Percentiles rank a stretch among this genome's conserved stretches.
Conservation (phyloP, 2,113 vertebrate species). For the Arenaria interpres region DNA sequence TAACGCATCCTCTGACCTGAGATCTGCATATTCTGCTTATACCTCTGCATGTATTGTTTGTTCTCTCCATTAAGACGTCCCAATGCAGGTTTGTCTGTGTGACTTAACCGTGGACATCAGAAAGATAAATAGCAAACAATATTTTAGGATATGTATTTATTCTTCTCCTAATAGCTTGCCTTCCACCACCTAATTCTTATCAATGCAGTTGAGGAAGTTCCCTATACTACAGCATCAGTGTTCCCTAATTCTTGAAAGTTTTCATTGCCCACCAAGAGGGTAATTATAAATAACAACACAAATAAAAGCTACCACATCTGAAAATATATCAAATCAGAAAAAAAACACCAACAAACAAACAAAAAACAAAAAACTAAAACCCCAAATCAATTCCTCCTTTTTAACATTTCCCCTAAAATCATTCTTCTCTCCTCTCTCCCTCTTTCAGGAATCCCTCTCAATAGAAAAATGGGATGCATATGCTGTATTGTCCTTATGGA, state of each 20-base stretch:
- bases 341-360: not conserved
- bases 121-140: not conserved
- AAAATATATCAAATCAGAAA: not conserved
- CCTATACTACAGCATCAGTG: not conserved
- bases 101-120: not conserved
- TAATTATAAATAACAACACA: not conserved
- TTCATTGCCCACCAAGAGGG: not conserved
- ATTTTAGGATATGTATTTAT: not conserved
- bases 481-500: not conserved
- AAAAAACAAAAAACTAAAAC: not conserved
- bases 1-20: not conserved
- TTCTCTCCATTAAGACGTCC: not conserved
- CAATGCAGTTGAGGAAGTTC: not conserved
- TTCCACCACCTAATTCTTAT: not conserved
- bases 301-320: not conserved
- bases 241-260: not conserved
- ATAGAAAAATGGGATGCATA: constrained; percentile 4
- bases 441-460: not conserved
- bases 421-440: not conserved
- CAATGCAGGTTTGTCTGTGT: not conserved
- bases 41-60: not conserved
- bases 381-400: not conserved
- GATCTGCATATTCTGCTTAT: not conserved
- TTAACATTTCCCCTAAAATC: not conserved
- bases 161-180: not conserved